Percentiles rank a stretch among this genome's conserved stretches.
Conservation (phyloP, 2,888 invertebrate species). For the Sympetrum striolatum region DNA sequence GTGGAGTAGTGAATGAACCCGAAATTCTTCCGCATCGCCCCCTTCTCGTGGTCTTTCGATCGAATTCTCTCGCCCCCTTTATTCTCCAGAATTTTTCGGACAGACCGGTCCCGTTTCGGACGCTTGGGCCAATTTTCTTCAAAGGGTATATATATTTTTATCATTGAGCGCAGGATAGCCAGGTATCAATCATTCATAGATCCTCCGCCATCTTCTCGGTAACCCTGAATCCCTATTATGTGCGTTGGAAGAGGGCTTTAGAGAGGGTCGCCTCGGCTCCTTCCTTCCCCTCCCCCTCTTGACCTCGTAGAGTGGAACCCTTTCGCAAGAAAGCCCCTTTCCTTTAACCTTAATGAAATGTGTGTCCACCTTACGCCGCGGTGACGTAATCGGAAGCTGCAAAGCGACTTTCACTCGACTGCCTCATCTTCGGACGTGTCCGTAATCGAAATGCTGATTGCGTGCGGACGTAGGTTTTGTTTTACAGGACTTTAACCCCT, state of each 20-base stretch:
- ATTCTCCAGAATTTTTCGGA: too few species aligned
- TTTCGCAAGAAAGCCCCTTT: neutral
- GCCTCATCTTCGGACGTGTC: neutral
- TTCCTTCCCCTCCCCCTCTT: neutral
- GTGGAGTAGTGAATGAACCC: too few species aligned
- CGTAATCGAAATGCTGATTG: neutral
- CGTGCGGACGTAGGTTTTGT: neutral
- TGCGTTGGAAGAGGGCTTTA: neutral
- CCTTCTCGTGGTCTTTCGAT: too few species aligned
- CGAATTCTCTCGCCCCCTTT: too few species aligned
- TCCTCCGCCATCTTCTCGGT: too few species aligned
- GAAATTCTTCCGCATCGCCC: too few species aligned
- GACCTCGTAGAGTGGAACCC: neutral
- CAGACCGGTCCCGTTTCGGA: neutral
- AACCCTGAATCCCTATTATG: too few species aligned
- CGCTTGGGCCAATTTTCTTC: neutral
- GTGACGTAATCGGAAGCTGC: neutral
- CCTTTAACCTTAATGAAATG: neutral
- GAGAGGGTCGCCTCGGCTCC: neutral
- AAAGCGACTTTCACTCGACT: neutral
- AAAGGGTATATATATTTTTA: too few species aligned
- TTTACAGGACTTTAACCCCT: neutral
- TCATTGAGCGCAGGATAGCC: too few species aligned
- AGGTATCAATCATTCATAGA: too few species aligned
- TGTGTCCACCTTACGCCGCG: neutral